Conservation (phyloP, 2,888 invertebrate species). For the Torymus auratus region DNA sequence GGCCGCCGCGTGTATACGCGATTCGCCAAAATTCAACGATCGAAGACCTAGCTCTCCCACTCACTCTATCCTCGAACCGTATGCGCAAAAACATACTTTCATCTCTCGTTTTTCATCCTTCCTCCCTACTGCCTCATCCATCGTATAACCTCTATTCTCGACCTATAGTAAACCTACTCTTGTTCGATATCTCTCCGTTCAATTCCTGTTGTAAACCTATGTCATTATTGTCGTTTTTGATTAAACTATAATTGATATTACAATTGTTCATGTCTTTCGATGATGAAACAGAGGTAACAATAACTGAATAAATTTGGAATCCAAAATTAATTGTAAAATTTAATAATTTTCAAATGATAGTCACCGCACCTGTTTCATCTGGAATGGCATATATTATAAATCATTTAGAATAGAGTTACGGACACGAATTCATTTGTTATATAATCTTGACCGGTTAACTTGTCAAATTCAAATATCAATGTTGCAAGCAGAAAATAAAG, state of each 20-base stretch:
- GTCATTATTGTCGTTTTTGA: slow-evolving; percentile 39
- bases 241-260: slow-evolving; percentile 42
- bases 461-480: too few relatives aligned
- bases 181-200: slow-evolving; percentile 16
- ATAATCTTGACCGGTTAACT: too few relatives aligned
- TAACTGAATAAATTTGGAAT: neutral
- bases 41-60: too few relatives aligned
- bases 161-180: too few relatives aligned
- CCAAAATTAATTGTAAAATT: neutral
- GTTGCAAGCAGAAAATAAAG: too few relatives aligned
- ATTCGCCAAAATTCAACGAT: too few relatives aligned
- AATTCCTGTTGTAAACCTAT: neutral
- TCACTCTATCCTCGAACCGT: slow-evolving; percentile 2
- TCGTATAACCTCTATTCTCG: neutral
- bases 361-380: slow-evolving; percentile 27
- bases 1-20: too few relatives aligned
- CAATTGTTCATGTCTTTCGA: slow-evolving; percentile 3
- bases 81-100: neutral
- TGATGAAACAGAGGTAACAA: slow-evolving; percentile 31
- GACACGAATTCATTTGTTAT: neutral
- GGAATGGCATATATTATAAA: slow-evolving; percentile 15
- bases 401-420: slow-evolving; percentile 35
- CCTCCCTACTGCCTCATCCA: neutral
- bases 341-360: neutral
- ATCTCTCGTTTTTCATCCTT: neutral